A percentile compares a stretch with the other conserved stretches of the same genome.
Conservation (phyloP, 2,888 invertebrate species). For the Drosophila cognata region DNA sequence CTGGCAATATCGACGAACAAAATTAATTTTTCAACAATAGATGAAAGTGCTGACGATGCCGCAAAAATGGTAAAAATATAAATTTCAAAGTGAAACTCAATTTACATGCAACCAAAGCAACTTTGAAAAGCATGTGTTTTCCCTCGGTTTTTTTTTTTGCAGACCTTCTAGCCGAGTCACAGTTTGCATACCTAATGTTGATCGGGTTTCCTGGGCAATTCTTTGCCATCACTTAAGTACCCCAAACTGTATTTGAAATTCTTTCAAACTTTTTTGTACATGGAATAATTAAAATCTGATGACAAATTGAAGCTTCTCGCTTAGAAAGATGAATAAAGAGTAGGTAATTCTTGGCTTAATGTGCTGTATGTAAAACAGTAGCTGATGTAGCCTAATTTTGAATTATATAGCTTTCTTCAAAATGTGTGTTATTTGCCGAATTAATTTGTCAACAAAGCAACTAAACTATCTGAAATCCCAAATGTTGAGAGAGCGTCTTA, state of each 20-base stretch:
- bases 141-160: neutral
- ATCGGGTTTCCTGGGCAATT: neutral
- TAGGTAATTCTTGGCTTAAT: neutral
- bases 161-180: neutral
- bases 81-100: conserved; percentile 14
- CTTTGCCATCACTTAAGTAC: neutral
- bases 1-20: neutral
- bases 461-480: neutral
- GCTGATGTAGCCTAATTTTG: too few species aligned
- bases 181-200: conserved; percentile 22
- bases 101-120: conserved; percentile 34
- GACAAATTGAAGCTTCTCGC: neutral
- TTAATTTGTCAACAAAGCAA: neutral
- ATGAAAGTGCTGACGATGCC: conserved; percentile 2
- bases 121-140: neutral
- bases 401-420: neutral
- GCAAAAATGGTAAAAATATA: conserved; percentile 1
- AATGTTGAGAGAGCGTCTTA: neutral
- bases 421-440: neutral
- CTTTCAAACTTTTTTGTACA: neutral
- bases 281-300: neutral
- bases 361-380: neutral
- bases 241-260: neutral
- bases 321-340: neutral
- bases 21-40: conserved; percentile 1